Base-by-base conservation (phyloP, 2,113 vertebrate genomes). In the Pelodiscus sinensis region DNA sequence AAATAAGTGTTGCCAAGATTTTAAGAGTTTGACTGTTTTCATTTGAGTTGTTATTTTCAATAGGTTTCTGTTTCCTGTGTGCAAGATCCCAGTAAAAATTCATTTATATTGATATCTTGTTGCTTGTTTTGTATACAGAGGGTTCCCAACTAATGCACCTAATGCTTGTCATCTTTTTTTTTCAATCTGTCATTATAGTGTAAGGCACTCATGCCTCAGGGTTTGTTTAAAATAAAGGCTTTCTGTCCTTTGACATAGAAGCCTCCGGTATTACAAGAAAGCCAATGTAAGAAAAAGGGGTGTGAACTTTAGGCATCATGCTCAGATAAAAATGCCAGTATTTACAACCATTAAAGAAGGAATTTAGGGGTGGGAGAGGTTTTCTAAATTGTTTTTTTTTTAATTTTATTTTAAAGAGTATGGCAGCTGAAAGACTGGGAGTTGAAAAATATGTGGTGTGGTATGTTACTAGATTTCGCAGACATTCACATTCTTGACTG, bases 301-400 rank as follows among this genome's bases (percentile, higher is more conserved):
- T 90, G 31, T 81, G 65, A 90, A 57, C 90, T 94, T 90, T 79
- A 88, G 25, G 24, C 16, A 71, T 77, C 27, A 90, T 85, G 71
- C 81, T 51, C 16, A 79, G 71, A 27, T 31, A 85, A 82, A 79
- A 79, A 82, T 73, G n/a, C 58, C 56, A 51, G 4, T 84, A 14
- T 88, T 1, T 1, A 2, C 58, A 56, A 31, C 75, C n/a, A 29
- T 16, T 81, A 15, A 51, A 65, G 62, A 91, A 54, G n/a, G 82
- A 18, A 77, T 85, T 92, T 31, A 11, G 38, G 62, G 54, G n/a
- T 18, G 9, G 31, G n/a, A 71, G 31, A 6, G 15, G 6, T 31
- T 62, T 60, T 60, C 27, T 44, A 44, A 44, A 62, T 62, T 62
- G 13, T 68, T n/a, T 68, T n/a, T n/a, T 22, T 21, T 71, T 35